Evolutionary conservation across 2,113 vertebrate species (phyloP).

Genomic region (Plecturocebus donacophilus): DNA sequence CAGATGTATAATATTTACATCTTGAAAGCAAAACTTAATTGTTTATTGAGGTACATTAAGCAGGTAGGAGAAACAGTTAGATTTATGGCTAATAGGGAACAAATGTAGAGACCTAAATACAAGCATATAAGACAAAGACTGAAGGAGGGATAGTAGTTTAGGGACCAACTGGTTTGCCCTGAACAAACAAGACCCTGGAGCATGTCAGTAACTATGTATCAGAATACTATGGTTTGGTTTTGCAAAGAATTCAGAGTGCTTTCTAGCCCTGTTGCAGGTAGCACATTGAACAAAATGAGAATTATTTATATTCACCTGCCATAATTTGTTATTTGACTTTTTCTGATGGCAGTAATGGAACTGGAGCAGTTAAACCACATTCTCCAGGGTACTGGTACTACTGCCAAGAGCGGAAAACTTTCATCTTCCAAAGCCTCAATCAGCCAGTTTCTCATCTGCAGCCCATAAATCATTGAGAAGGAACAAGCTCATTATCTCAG

Average conservation of each 20-base stretch:
- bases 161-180: not conserved
- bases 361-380: constrained; percentile 58
- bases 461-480: constrained; percentile 77
- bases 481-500: constrained; percentile 79
- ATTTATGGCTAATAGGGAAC: not conserved
- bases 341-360: constrained; percentile 61
- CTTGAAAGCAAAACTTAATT: constrained; percentile 8
- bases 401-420: constrained; percentile 74
- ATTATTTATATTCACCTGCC: constrained; percentile 74
- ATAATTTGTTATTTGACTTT: constrained; percentile 65
- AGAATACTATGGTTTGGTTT: not conserved
- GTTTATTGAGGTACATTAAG: not conserved
- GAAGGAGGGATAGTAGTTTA: not conserved
- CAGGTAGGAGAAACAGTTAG: not conserved
- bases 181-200: not conserved
- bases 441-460: constrained; percentile 76
- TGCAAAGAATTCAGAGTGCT: constrained; percentile 12
- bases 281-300: constrained; percentile 52
- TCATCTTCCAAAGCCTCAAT: constrained; percentile 74
- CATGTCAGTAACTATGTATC: not conserved
- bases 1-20: not conserved
- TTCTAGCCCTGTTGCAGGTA: constrained; percentile 13
- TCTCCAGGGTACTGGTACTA: constrained; percentile 55
- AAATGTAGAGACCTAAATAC: not conserved
- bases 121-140: not conserved